Conservation (phyloP, 2,888 invertebrate species). For the Aricia artaxerxes region DNA sequence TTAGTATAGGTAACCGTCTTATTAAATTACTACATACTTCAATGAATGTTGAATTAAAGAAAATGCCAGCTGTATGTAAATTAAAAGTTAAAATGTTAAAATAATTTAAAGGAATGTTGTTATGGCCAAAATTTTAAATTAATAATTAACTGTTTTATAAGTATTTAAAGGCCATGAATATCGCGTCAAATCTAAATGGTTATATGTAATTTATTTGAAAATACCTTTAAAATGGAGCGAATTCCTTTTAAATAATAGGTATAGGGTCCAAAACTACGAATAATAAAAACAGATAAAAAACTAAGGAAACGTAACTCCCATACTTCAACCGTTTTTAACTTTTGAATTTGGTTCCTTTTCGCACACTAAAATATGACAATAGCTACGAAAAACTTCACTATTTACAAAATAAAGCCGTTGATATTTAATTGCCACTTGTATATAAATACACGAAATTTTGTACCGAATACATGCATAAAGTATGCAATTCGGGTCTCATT, state of each 20-base stretch:
- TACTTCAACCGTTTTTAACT: too few species aligned
- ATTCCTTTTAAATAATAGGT: not conserved
- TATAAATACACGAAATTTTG: too few species aligned
- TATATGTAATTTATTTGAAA: not conserved
- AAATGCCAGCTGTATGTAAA: constrained; percentile 23
- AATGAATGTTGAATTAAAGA: constrained; percentile 4
- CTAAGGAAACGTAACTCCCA: too few species aligned
- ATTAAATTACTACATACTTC: not conserved
- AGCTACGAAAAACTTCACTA: too few species aligned
- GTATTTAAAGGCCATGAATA: constrained; percentile 15
- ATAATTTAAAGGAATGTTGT: constrained; percentile 22
- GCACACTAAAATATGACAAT: too few species aligned
- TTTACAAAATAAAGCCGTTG: too few species aligned
- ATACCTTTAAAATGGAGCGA: not conserved
- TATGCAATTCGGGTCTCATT: too few species aligned
- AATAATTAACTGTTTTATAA: not conserved
- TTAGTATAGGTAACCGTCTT: not conserved
- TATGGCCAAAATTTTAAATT: constrained; percentile 12
- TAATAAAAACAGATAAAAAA: too few species aligned
- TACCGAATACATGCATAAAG: too few species aligned
- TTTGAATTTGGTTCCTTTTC: too few species aligned
- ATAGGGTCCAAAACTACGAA: too few species aligned
- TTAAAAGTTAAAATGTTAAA: constrained; percentile 7
- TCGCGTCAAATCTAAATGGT: not conserved
- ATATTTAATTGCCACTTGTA: too few species aligned